Evolutionary conservation across 2,113 vertebrate genomes (phyloP).

Genomic region (Semicossyphus pulcher): DNA sequence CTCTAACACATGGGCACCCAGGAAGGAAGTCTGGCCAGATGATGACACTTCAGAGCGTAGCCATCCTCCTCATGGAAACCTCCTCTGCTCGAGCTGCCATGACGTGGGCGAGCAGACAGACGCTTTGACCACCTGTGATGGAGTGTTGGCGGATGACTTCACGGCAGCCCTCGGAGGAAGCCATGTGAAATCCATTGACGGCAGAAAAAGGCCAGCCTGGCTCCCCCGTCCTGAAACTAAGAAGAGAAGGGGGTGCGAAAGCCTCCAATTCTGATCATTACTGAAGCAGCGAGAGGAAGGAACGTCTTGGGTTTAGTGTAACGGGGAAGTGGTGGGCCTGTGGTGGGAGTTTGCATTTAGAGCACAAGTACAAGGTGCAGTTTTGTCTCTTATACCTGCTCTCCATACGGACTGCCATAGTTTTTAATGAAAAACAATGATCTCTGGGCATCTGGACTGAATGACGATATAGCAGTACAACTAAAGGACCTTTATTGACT

Average conservation of each 20-base stretch:
- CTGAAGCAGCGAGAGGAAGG: conserved; percentile 48
- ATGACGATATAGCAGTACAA: conserved; percentile 49
- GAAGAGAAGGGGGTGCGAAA: conserved; percentile 33
- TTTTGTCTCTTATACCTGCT: background rate
- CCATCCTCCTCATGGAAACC: conserved; percentile 45
- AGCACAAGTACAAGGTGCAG: conserved; percentile 6
- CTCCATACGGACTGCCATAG: background rate
- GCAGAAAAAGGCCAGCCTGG: conserved; percentile 33
- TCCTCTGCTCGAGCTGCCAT: conserved; percentile 30
- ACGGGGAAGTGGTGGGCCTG: conserved; percentile 35
- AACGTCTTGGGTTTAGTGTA: conserved; percentile 11
- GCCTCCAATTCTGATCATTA: conserved; percentile 51
- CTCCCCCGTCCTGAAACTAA: conserved; percentile 24
- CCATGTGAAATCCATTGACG: conserved; percentile 52
- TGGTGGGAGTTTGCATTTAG: conserved; percentile 36
- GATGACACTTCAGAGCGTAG: conserved; percentile 23
- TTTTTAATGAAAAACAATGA: conserved; percentile 27
- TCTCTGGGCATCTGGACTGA: conserved; percentile 55
- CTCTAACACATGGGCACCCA: conserved; percentile 23
- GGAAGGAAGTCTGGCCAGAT: conserved; percentile 37
- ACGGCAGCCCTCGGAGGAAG: conserved; percentile 43
- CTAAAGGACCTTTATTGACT: conserved; percentile 46
- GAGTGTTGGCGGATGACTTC: conserved; percentile 69
- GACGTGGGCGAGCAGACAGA: conserved; percentile 54
- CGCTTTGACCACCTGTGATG: conserved; percentile 54